phyloP scores from a whole-genome alignment of 2,888 invertebrate species.

The Himalopsyche anomala region DNA sequence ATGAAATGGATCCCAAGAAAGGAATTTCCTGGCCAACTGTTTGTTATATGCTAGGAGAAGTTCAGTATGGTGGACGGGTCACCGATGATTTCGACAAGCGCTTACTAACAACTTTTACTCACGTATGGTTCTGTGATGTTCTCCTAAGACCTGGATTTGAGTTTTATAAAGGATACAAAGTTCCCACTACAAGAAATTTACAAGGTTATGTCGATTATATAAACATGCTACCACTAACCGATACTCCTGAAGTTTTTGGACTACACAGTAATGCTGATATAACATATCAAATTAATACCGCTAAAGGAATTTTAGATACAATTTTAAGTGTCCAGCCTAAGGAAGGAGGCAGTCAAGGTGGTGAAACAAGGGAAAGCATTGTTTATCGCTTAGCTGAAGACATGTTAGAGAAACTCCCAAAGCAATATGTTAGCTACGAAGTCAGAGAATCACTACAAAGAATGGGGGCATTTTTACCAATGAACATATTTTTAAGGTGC shows the following conservation, averaged over 20 bases:
- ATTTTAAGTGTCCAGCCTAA: conserved; percentile 98
- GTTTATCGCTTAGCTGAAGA: conserved; percentile 95
- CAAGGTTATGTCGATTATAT: conserved; percentile 92
- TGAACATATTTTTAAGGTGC: conserved; percentile 94
- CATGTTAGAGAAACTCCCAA: conserved; percentile 88
- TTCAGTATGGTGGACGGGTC: conserved; percentile 91
- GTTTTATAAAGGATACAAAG: conserved; percentile 95
- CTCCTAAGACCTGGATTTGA: conserved; percentile 92
- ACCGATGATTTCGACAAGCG: conserved; percentile 98
- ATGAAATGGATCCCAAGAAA: conserved; percentile 97
- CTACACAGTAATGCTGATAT: conserved; percentile 97
- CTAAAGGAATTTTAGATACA: conserved; percentile 94
- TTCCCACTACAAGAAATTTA: conserved; percentile 89
- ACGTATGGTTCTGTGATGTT: conserved; percentile 96
- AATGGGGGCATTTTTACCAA: conserved; percentile 95
- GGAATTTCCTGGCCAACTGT: conserved; percentile 98
- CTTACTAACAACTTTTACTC: conserved; percentile 93
- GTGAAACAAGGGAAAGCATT: conserved; percentile 94
- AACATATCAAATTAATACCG: conserved; percentile 97
- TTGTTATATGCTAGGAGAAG: conserved; percentile 98
- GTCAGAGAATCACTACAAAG: conserved; percentile 91
- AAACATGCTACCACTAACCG: conserved; percentile 87
- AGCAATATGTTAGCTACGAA: conserved; percentile 92
- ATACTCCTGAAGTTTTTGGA: conserved; percentile 98
- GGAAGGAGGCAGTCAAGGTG: conserved; percentile 92